A percentile compares a stretch with the other conserved stretches of the same genome.
phyloP scores from a whole-genome alignment of 2,113 vertebrate genomes.

The Oostethus manadensis region DNA sequence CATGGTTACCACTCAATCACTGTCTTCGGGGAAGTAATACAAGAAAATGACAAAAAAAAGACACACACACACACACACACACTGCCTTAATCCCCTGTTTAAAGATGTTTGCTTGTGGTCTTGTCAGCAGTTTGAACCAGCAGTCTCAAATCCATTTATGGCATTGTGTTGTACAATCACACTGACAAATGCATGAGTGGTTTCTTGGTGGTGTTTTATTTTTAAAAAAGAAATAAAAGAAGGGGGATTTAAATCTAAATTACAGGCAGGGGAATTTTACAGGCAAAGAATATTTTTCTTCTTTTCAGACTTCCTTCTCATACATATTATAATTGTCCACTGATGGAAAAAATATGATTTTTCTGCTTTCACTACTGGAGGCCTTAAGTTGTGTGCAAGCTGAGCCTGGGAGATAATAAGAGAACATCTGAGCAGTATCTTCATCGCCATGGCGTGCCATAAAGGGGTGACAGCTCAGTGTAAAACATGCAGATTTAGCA shows the following conservation, averaged over 20 bases:
- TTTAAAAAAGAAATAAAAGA: slow-evolving; percentile 40
- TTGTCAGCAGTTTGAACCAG: slow-evolving; percentile 71
- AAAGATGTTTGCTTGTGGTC: slow-evolving; percentile 62
- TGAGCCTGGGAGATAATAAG: slow-evolving; percentile 51
- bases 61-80: slow-evolving; percentile 12
- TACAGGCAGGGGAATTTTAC: slow-evolving; percentile 59
- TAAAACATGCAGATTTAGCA: slow-evolving; percentile 60
- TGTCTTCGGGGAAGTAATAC: slow-evolving; percentile 29
- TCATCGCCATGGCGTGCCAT: slow-evolving; percentile 48
- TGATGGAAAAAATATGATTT: slow-evolving; percentile 48
- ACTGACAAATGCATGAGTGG: slow-evolving; percentile 75
- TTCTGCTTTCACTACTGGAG: slow-evolving; percentile 47
- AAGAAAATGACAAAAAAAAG: slow-evolving; percentile 20
- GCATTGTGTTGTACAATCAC: slow-evolving; percentile 76
- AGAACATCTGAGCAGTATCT: slow-evolving; percentile 59
- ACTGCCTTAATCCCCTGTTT: slow-evolving; percentile 58
- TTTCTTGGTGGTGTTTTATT: slow-evolving; percentile 72
- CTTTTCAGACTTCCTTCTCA: slow-evolving; percentile 56
- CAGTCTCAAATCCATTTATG: slow-evolving; percentile 73
- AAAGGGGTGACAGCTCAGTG: slow-evolving; percentile 42
- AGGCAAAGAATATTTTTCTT: slow-evolving; percentile 60
- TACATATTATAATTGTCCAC: slow-evolving; percentile 76
- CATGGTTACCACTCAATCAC: slow-evolving; percentile 57
- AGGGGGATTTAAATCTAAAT: slow-evolving; percentile 20
- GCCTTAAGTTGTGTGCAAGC: slow-evolving; percentile 54